These are phyloP conservation scores for Cuculus canorus DNA, from an alignment of 2,797 vertebrate species.

Conservation along the genomic window DNA sequence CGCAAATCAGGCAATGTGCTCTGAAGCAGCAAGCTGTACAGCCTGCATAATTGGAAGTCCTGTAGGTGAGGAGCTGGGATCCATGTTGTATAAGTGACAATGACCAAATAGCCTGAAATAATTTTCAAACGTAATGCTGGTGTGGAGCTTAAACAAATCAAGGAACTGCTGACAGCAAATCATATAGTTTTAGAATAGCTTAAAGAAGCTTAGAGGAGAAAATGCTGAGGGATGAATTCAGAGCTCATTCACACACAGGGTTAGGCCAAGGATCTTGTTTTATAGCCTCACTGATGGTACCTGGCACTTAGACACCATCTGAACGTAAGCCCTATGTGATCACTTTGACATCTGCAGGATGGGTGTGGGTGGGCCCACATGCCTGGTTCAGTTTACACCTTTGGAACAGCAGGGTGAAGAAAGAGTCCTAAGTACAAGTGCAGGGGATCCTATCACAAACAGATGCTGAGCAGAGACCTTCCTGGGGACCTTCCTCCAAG, in stretches of 20 bases:
- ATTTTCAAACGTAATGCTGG: background rate
- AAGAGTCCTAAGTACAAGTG: background rate
- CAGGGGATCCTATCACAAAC: background rate
- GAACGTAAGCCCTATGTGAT: background rate
- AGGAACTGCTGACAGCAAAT: slow-evolving; percentile 14
- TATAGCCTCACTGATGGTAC: background rate
- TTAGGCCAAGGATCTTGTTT: background rate
- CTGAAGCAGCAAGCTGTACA: background rate
- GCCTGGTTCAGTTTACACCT: background rate
- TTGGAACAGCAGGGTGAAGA: rapidly evolving
- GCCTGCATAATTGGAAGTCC: background rate
- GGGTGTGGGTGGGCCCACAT: background rate
- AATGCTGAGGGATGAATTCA: background rate
- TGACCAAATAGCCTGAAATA: slow-evolving; percentile 25
- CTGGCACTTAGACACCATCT: background rate
- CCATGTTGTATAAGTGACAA: background rate
- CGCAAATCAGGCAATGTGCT: background rate
- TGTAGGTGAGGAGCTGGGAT: slow-evolving; percentile 4
- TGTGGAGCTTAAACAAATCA: background rate
- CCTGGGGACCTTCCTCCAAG: rapidly evolving
- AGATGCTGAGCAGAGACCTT: background rate
- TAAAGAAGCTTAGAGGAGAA: background rate
- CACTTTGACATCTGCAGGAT: background rate
- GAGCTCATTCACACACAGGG: background rate
- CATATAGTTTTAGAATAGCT: slow-evolving; percentile 5